Percentiles rank a stretch among this genome's conserved stretches.
phyloP scores from a whole-genome alignment of 2,888 invertebrate species.

The Drosophila diplacantha region DNA sequence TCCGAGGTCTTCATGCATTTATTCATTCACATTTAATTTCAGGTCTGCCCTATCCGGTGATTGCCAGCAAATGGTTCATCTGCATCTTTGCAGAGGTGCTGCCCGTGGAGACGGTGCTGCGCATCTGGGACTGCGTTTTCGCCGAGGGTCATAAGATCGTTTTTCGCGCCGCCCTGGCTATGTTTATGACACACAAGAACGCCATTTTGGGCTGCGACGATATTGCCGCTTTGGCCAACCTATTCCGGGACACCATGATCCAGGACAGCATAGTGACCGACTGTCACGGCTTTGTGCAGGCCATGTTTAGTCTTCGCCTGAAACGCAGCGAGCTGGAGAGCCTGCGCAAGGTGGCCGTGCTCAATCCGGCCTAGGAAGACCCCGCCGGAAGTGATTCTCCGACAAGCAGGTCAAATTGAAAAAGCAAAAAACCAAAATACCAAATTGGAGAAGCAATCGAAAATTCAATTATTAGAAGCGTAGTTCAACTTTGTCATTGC shows the following conservation, averaged over 20 bases:
- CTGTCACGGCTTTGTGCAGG: constrained; percentile 94
- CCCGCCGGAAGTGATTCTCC: background rate
- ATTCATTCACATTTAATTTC: background rate
- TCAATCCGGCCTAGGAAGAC: constrained; percentile 53
- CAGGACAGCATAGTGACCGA: constrained; percentile 87
- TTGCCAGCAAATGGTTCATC: constrained; percentile 97
- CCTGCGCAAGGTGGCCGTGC: constrained; percentile 73
- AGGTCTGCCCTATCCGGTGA: constrained; percentile 92
- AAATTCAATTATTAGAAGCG: constrained; percentile 67
- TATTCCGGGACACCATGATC: constrained; percentile 87
- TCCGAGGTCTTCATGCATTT: too few species aligned
- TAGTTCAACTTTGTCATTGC: constrained; percentile 60
- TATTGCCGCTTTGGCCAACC: constrained; percentile 88
- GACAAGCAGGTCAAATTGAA: constrained; percentile 38
- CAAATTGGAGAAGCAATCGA: constrained; percentile 63
- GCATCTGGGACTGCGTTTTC: constrained; percentile 97
- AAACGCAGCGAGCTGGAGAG: constrained; percentile 76
- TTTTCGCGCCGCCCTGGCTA: constrained; percentile 90
- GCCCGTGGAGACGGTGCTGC: constrained; percentile 94
- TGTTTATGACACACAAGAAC: constrained; percentile 86
- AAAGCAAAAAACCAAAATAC: constrained; percentile 39
- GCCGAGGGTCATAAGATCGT: constrained; percentile 95
- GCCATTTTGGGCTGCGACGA: constrained; percentile 87
- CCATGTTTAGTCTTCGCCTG: constrained; percentile 88
- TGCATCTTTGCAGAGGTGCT: constrained; percentile 95